Base-by-base conservation (phyloP, 2,888 invertebrate species). In the Muscina levida region DNA sequence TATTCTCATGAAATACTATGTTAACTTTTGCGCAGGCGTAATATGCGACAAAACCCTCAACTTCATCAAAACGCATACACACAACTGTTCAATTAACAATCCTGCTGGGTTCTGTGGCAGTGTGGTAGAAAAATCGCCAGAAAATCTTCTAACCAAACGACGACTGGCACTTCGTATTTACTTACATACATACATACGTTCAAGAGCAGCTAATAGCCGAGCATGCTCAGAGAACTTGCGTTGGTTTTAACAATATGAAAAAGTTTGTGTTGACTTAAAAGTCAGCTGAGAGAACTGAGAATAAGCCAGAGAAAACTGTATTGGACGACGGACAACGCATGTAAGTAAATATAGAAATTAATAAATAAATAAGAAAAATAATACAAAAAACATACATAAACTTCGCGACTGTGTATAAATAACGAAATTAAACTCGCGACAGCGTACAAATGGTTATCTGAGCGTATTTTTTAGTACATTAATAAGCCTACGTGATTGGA, bases 331-430 rank as follows among this genome's bases (percentile, higher is more conserved):
- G 44, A 59, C 26, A 37, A 57, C 24, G n/a, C n/a, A 56, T 39
- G 17, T 39, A 56, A 24, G 44, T 70, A 77, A 66, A 37, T 74
- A 82, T 72, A 84, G 85, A 85, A 84, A 85, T 83, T 82, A 71
- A 82, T 79, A 83, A 72, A 72, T 73, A 77, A 72, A 82, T 62
- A 76, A 79, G 67, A 19, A 70, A 57, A 11, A 19, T 17, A 42
- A 46, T 31, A 72, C 15, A 72, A 31, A 26, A 22, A 65, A 51
- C 11, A 13, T 2, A 1, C 56, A 71, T 17, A 56, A 17, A 56
- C 37, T 1, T 24, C 2, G n/a, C 15, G 31, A 17, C 11, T 39
- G 17, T 37, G n/a, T 59, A 62, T 62, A 62, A 62, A 42, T 62
- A 62, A 62, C 42, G 62, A 62, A 19, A 53, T 31, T 31, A 8